Conservation (phyloP, 1,140 invertebrate genomes). For the Helicorthomorpha holstii region DNA sequence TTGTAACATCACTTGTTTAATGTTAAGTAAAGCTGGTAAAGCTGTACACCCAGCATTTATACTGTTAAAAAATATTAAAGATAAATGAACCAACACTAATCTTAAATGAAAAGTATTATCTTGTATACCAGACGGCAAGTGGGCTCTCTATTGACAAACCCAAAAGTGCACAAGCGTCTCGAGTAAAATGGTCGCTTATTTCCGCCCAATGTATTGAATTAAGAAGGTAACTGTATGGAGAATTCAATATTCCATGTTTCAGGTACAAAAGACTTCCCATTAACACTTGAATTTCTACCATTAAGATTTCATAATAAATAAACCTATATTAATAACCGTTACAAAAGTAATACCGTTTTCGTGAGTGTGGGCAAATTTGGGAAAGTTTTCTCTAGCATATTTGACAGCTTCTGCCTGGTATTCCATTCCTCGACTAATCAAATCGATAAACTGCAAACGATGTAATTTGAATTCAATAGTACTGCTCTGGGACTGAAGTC, state of each 20-base stretch:
- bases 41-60: constrained; percentile 85
- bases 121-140: constrained; percentile 42
- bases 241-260: constrained; percentile 54
- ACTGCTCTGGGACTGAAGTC: constrained; percentile 33
- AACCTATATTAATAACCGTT: not conserved
- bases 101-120: not conserved
- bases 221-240: constrained; percentile 62
- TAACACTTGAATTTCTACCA: constrained; percentile 54
- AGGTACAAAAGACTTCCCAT: constrained; percentile 78
- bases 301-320: not conserved
- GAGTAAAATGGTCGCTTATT: constrained; percentile 76
- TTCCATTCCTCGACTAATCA: constrained; percentile 45
- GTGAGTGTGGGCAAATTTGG: constrained; percentile 59
- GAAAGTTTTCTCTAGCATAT: constrained; percentile 71
- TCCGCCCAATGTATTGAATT: constrained; percentile 64
- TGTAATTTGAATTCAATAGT: constrained; percentile 75
- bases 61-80: too few species aligned
- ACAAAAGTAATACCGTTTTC: constrained; percentile 44
- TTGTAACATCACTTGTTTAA: constrained; percentile 90
- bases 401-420: constrained; percentile 57
- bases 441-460: constrained; percentile 47
- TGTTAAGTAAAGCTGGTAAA: constrained; percentile 80
- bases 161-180: constrained; percentile 78
- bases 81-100: not conserved
- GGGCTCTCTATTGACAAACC: constrained; percentile 76